Evolutionary conservation across 2,113 vertebrate genomes (phyloP).

Genomic region (Neofelis nebulosa): DNA sequence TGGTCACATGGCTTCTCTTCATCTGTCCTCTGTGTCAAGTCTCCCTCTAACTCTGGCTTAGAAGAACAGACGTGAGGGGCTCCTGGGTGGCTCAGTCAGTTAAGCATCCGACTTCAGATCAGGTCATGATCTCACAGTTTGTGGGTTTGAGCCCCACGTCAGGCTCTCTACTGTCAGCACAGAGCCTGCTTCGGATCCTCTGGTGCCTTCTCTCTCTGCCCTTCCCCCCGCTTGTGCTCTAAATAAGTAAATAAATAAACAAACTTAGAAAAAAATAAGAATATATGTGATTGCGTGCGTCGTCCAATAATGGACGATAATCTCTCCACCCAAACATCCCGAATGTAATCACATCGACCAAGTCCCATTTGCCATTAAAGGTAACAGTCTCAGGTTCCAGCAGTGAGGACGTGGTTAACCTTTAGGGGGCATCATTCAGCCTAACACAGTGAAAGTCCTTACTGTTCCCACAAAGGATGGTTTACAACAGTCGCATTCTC

Average conservation of each 20-base stretch:
- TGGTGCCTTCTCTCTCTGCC: no score
- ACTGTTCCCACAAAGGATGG: not conserved
- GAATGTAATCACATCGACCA: not conserved
- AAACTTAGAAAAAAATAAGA: not conserved
- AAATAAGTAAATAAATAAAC: no score
- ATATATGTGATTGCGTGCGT: not conserved
- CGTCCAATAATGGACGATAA: not conserved
- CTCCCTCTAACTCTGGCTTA: not conserved
- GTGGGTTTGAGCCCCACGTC: no score
- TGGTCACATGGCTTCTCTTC: not conserved
- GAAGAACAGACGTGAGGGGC: not conserved
- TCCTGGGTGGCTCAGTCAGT: no score
- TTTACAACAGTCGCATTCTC: not conserved
- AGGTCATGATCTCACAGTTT: no score
- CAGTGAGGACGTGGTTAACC: not conserved
- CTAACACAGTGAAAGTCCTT: no score
- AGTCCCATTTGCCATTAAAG: not conserved
- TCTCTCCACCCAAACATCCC: not conserved
- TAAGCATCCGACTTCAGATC: no score
- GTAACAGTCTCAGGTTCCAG: not conserved
- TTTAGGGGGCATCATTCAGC: not conserved
- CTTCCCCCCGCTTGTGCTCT: no score
- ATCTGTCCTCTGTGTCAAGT: not conserved
- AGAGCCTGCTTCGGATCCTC: no score
- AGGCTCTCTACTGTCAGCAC: no score